A percentile compares a stretch with the other conserved stretches of the same genome.
Evolutionary conservation across 2,797 vertebrate species (phyloP).

Genomic region (Florisuga fusca): DNA sequence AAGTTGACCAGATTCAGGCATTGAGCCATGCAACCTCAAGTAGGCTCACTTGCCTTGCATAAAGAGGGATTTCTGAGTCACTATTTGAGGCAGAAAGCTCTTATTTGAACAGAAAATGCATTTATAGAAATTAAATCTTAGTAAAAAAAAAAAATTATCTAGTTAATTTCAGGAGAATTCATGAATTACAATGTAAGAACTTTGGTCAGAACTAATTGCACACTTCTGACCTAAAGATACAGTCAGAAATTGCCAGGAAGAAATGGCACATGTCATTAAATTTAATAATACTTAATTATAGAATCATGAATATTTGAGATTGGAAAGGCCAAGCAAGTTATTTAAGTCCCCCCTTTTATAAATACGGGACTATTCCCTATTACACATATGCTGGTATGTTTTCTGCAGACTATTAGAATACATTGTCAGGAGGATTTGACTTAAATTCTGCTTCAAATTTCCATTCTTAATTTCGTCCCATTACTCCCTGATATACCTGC

Average conservation of each 20-base stretch:
- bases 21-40: background rate
- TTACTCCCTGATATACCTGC: slow-evolving; percentile 15
- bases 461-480: slow-evolving; percentile 56
- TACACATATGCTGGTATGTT: slow-evolving; percentile 5
- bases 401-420: slow-evolving; percentile 8
- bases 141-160: background rate
- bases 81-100: background rate
- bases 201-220: slow-evolving; percentile 63
- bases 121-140: slow-evolving; percentile 9
- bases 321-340: slow-evolving; percentile 50
- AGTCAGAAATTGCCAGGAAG: slow-evolving; percentile 3
- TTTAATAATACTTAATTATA: slow-evolving; percentile 72
- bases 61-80: background rate
- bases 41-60: background rate
- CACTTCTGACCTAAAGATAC: slow-evolving; percentile 45
- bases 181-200: slow-evolving; percentile 29
- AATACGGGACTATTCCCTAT: background rate
- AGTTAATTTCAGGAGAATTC: slow-evolving; percentile 44
- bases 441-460: slow-evolving; percentile 55
- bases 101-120: background rate
- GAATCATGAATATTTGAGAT: slow-evolving; percentile 72
- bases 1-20: background rate
- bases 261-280: slow-evolving; percentile 35
- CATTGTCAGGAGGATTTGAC: slow-evolving; percentile 47
- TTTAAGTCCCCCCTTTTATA: slow-evolving; percentile 22